Evolutionary conservation across 2,113 vertebrate genomes (phyloP), one percentile per base, ranked within the genome.

Genomic region (Microtus ochrogaster): DNA sequence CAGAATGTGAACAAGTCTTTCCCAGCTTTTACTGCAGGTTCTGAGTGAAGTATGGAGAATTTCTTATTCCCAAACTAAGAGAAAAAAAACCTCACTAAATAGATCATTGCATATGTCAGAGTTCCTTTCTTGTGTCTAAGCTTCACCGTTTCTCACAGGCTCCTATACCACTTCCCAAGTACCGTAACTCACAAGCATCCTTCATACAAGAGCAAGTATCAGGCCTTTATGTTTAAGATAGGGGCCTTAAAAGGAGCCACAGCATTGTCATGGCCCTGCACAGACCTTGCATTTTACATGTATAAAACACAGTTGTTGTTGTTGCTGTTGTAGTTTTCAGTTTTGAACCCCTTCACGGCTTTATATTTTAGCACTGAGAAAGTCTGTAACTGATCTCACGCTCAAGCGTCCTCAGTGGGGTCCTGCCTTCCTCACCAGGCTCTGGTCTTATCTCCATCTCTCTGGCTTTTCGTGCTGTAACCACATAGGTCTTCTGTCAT

Each of bases 371-470:
- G 39, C 70, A 68, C 49, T 65, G 3, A 13, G 55, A 8, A n/a
- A 47, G 33, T 49, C 21, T 26, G 74, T 66, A 30, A 86, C 77
- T 52, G 39, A 41, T 58, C 49, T 19, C 68, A 73, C 4, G 68
- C 52, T 74, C 19, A 77, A 86, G 10, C 5, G 7, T 44, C 22
- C n/a, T 47, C 17, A 30, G 26, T 22, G 44, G 22, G 0, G 30
- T 1, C 49, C 36, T 24, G 13, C 44, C 44, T 22, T 26, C 2
- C 0, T n/a, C 65, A 22, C 10, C 36, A 10, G 14, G 26, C 39
- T 47, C 30, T 68, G 3, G 0, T 5, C 1, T 4, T 17, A 26
- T 16, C 70, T 36, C 82, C 0, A 28, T 24, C 21, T 10, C 19
- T 39, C 28, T 8, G 39, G 41, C 12, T 83, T n/a, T 81, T 39